Percentiles rank a stretch among this genome's conserved stretches.
Evolutionary conservation across 2,797 vertebrate genomes (phyloP).

Genomic region (Chelon auratus): DNA sequence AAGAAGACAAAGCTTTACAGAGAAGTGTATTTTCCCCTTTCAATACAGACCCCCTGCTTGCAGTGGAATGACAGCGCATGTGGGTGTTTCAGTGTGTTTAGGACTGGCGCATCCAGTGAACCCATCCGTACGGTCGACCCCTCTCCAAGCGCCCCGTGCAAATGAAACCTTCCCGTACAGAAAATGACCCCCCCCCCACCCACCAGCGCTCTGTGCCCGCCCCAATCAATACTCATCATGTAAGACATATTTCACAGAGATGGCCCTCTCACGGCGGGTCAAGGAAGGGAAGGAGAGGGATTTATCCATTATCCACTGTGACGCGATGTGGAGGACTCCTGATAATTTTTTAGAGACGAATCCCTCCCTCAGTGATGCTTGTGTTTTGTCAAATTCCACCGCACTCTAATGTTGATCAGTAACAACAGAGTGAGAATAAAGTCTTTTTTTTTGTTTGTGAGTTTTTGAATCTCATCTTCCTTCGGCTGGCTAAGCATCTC

Average conservation of each 20-base stretch:
- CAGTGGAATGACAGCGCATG: background rate
- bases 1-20: slow-evolving; percentile 27
- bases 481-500: slow-evolving; percentile 38
- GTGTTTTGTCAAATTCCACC: slow-evolving; percentile 24
- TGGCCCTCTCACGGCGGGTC: slow-evolving; percentile 55
- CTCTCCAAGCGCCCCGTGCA: slow-evolving; percentile 48
- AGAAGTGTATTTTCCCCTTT: slow-evolving; percentile 20
- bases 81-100: slow-evolving; percentile 35
- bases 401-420: slow-evolving; percentile 34
- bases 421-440: slow-evolving; percentile 44
- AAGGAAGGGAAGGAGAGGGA: slow-evolving; percentile 42
- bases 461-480: slow-evolving; percentile 37
- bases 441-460: slow-evolving; percentile 18
- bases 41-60: slow-evolving; percentile 28
- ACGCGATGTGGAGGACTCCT: slow-evolving; percentile 42
- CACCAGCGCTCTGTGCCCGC: slow-evolving; percentile 27
- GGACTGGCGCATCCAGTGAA: slow-evolving; percentile 40
- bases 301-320: slow-evolving; percentile 48
- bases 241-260: slow-evolving; percentile 75
- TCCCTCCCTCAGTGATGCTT: background rate
- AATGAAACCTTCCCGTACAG: slow-evolving; percentile 65
- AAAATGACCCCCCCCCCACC: slow-evolving; percentile 35
- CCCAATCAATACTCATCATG: slow-evolving; percentile 81
- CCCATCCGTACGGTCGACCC: slow-evolving; percentile 28
- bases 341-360: slow-evolving; percentile 5